Base-by-base conservation (phyloP, 2,113 vertebrate species). In the Dissostichus mawsoni region DNA sequence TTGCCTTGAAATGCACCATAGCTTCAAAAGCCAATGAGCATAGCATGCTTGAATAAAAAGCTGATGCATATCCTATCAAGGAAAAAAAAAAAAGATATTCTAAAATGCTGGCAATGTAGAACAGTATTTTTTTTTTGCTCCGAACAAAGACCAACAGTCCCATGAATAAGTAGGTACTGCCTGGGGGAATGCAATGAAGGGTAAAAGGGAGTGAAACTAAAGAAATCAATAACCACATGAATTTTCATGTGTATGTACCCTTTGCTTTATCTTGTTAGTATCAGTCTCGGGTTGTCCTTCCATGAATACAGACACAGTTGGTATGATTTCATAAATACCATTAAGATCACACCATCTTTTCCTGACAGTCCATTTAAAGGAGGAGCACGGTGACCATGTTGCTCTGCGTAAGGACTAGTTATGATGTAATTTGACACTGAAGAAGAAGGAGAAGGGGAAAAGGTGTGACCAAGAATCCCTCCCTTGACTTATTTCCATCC, bases 361-460 rank as follows among this genome's bases (percentile, higher is more conserved):
- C 76, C 44, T 76, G 36, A 78, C 78, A 58, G 74, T 80, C 41
- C 58, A 59, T 80, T 72, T 48, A 71, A 81, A 82, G 83, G 56
- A 80, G 78, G 87, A 80, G 72, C 88, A 88, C 86, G 8, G 90
- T 85, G 89, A 90, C 88, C 92, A 92, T 83, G 87, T 89, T 83
- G 83, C 85, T 74, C 53, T 81, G 76, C 88, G 79, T 82, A 82
- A 87, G 90, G 78, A 90, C 80, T 87, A 89, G 93, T 87, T 91
- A 94, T 94, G 92, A 93, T 95, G 94, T 94, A 91, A 94, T 94
- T 90, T 93, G 89, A 93, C 82, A 72, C 80, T 87, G 89, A 76
- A 92, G 92, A 85, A 80, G 74, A 82, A 17, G 65, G 65, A 84
- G 80, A 74, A 78, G 86, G 81, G 73, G 45, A 80, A 90, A 89